Base-by-base conservation (phyloP, 1,140 invertebrate species). In the Akabosia matsudoensis region DNA sequence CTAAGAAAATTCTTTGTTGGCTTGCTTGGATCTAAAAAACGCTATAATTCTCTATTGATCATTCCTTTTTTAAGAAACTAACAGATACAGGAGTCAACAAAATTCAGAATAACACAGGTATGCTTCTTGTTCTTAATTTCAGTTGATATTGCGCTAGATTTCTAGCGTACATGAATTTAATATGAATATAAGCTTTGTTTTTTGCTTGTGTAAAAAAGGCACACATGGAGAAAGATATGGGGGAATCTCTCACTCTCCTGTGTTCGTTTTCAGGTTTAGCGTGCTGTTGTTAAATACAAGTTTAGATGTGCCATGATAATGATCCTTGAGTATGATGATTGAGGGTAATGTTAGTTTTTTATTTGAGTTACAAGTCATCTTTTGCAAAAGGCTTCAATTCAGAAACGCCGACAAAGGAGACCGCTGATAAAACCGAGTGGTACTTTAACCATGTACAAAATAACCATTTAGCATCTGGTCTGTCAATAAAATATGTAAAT, bases 401-500 rank as follows among this genome's bases (percentile, higher is more conserved):
- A 67, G 7, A 67, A 22, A 67, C 31, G 61, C 61, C 61, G 61
- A 67, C 61, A 67, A 67, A 67, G 61, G 61, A 67, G 61, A 67
- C 61, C 61, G 61, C 61, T 30, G 30, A 2, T 67, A 67, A 67
- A 28, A 67, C 61, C 61, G 61, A 67, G 61, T 67, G 61, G 26
- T 67, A 67, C 61, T 67, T 67, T 67, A 67, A 67, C 61, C 61
- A 67, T 67, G 61, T 67, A 67, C 61, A 67, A 24, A 67, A 67
- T 67, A 67, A 67, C 61, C 61, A 67, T 67, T 67, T 67, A 67
- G 61, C 61, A 67, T 67, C 61, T 67, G 61, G 61, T 30, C 61
- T 67, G 61, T 67, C 61, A 67, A 67, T 67, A 67, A 67, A 67
- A 67, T 67, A 67, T 67, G 61, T 67, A 67, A 67, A 67, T 67